Base-by-base conservation (phyloP, 2,888 invertebrate species). In the Pedicia rivosa region DNA sequence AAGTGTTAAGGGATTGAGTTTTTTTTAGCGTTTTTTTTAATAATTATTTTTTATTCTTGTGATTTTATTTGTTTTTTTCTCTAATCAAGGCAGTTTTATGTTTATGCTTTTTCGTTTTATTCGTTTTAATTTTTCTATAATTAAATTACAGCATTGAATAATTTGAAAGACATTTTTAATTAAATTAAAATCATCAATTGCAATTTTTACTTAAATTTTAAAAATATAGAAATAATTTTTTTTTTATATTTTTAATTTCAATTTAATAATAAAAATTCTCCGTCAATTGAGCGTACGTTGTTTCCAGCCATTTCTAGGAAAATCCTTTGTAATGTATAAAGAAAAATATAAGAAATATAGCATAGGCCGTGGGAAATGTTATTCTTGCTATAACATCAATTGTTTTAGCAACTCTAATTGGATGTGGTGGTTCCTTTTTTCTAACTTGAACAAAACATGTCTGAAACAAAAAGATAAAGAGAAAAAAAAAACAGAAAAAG, bases 381-480 rank as follows among this genome's bases (percentile, higher is more conserved):
- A 90, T 84, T 63, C 90, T 75, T 42, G 90, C 87, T 58, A 91
- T 87, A 51, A 88, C 88, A 67, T 90, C 88, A 62, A 90, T 90
- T 42, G 88, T 88, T 68, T 90, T 90, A 50, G 90, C 90, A 53
- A 90, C 86, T 51, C 88, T 73, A 53, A 88, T 88, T 42, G 88
- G 88, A 66, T 88, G 88, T 33, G 87, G 86, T 43, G 84, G 86
- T 62, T 87, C 86, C 65, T 86, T 84, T 67, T 86, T 86, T 55
- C 86, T 76, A 57, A 86, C 77, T 77, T 86, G 80, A 56, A 78
- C 79, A 68, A 78, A 74, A 66, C 77, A 78, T 63, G 76, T 74
- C 78, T 78, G 71, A 47, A 70, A 68, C 53, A 64, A 48, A n/a
- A n/a, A n/a, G n/a, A n/a, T n/a, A n/a, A 42, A 39, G 37, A 40